Evolutionary conservation across 1,140 invertebrate genomes (phyloP).

Genomic region (Eupeodes corollae): DNA sequence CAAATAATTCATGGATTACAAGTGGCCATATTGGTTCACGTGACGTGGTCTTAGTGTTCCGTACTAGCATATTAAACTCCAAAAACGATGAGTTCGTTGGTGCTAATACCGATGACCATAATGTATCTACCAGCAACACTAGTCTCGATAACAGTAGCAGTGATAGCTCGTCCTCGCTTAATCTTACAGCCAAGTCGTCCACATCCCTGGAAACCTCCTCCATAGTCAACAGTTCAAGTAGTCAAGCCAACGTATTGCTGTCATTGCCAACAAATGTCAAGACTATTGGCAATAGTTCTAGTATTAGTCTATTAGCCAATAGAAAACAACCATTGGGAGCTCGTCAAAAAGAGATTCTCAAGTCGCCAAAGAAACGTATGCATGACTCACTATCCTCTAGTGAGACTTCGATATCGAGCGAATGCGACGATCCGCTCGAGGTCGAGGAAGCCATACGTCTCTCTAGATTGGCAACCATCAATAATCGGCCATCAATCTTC

Average conservation of each 20-base stretch:
- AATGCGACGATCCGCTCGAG: constrained; percentile 20
- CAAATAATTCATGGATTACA: constrained; percentile 29
- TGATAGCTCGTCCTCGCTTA: not conserved
- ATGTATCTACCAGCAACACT: too few species aligned
- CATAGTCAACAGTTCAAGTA: not conserved
- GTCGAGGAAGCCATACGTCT: constrained; percentile 13
- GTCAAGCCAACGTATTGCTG: not conserved
- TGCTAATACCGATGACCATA: not conserved
- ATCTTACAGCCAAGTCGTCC: not conserved
- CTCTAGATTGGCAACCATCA: not conserved
- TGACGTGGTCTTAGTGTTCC: constrained; percentile 32
- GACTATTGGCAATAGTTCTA: not conserved
- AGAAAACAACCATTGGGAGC: too few species aligned
- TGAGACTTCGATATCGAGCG: constrained; percentile 28
- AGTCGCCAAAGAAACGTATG: constrained; percentile 1
- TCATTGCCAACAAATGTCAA: constrained; percentile 1
- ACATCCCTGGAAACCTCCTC: not conserved
- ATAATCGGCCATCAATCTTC: not conserved
- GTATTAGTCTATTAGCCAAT: not conserved
- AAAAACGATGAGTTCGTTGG: constrained; percentile 14
- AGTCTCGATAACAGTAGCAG: not conserved
- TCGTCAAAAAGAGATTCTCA: not conserved
- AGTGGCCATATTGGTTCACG: constrained; percentile 31
- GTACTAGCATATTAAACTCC: constrained; percentile 27
- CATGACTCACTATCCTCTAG: constrained; percentile 25